Percentiles rank a stretch among this genome's conserved stretches.
Conservation (phyloP, 2,888 invertebrate species). For the Cantharis rufa region DNA sequence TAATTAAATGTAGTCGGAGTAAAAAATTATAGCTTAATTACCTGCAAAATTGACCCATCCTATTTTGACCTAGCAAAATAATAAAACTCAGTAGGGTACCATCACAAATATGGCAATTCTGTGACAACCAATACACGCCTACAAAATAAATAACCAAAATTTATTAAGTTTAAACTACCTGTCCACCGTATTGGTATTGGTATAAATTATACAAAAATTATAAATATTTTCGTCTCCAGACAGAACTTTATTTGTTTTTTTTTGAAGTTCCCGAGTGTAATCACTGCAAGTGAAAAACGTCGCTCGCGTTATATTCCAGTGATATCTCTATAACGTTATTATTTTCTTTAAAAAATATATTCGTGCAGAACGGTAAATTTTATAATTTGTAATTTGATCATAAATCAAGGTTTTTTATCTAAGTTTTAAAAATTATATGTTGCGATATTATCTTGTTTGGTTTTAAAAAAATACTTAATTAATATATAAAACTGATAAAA, state of each 20-base stretch:
- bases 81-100: slow-evolving; percentile 21
- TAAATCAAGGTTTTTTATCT: neutral
- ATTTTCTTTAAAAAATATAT: neutral
- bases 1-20: neutral
- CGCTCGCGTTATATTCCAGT: neutral
- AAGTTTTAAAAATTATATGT: neutral
- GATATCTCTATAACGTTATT: neutral
- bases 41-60: slow-evolving; percentile 10
- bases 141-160: slow-evolving; percentile 4
- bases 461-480: neutral
- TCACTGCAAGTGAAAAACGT: neutral
- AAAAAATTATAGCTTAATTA: neutral
- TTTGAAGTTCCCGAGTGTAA: neutral
- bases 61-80: slow-evolving; percentile 12
- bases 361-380: neutral
- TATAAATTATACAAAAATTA: neutral
- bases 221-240: neutral
- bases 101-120: slow-evolving; percentile 21
- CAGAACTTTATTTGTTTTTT: neutral
- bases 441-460: neutral
- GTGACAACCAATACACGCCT: slow-evolving; percentile 26
- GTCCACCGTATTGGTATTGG: neutral
- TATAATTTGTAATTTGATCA: neutral
- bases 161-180: neutral
- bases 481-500: neutral